Conservation (phyloP, 2,797 vertebrate genomes). For the Falco berigora region DNA sequence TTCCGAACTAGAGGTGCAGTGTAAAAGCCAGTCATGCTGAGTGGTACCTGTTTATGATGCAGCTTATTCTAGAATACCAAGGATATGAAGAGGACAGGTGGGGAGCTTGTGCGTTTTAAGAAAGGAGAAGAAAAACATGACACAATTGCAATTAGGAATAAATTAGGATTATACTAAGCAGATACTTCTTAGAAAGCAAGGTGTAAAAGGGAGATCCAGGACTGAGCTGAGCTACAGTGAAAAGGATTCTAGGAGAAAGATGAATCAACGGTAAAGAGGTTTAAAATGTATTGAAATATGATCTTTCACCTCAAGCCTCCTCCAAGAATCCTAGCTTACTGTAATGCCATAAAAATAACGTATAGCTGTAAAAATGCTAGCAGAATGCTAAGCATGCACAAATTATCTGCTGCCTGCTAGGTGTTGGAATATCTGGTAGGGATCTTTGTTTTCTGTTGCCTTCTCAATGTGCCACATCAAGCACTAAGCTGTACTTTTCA, state of each 20-base stretch:
- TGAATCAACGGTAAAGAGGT: background rate
- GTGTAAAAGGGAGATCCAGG: background rate
- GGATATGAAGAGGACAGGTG: background rate
- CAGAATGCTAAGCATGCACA: background rate
- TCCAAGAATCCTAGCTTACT: slow-evolving; percentile 3
- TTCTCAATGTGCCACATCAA: background rate
- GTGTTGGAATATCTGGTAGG: background rate
- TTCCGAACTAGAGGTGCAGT: background rate
- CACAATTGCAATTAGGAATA: background rate
- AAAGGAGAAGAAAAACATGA: background rate
- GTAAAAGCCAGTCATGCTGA: background rate
- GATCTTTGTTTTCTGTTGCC: background rate
- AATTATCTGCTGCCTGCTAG: background rate
- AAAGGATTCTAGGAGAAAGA: background rate
- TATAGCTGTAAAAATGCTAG: slow-evolving; percentile 5
- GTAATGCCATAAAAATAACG: slow-evolving; percentile 5
- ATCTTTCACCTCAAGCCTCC: background rate
- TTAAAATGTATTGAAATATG: background rate
- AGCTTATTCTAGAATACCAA: background rate
- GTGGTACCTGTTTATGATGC: background rate
- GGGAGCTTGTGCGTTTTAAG: background rate
- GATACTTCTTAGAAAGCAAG: background rate
- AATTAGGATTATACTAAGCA: background rate
- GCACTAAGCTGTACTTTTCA: background rate
- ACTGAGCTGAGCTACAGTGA: background rate